Conservation (phyloP, 2,113 vertebrate species). For the Ammospiza caudacuta region DNA sequence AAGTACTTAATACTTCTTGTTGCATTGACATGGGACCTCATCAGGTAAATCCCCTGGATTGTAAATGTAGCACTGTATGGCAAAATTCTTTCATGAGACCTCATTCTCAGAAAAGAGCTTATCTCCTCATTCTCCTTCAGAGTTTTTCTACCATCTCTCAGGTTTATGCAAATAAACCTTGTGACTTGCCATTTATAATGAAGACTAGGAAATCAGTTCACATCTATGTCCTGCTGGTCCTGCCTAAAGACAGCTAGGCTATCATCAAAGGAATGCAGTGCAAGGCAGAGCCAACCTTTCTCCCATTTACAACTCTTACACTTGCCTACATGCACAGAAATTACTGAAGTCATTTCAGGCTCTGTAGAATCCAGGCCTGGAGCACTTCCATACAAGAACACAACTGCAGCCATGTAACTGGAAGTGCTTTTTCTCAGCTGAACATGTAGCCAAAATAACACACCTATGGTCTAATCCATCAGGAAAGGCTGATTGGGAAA, state of each 20-base stretch:
- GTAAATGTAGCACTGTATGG: not conserved
- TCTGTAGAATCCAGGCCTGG: not conserved
- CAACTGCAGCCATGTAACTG: accelerated
- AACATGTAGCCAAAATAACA: not conserved
- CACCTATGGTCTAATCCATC: not conserved
- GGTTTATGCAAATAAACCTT: not conserved
- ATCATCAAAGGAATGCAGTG: not conserved
- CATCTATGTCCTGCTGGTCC: not conserved
- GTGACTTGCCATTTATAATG: not conserved
- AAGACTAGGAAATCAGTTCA: not conserved
- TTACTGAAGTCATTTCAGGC: not conserved
- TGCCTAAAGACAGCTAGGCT: not conserved
- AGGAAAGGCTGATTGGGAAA: not conserved
- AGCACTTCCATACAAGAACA: not conserved
- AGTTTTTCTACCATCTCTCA: not conserved
- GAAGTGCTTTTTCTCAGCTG: not conserved
- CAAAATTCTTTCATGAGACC: not conserved
- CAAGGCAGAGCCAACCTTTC: not conserved
- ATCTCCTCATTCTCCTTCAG: not conserved
- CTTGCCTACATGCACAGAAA: not conserved
- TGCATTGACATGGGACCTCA: not conserved
- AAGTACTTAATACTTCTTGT: not conserved
- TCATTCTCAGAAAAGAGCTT: not conserved
- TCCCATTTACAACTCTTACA: not conserved
- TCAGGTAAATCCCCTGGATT: not conserved